Evolutionary conservation across 2,888 invertebrate species (phyloP), one percentile per base, ranked within the genome.

Genomic region (Uloborus plumipes): DNA sequence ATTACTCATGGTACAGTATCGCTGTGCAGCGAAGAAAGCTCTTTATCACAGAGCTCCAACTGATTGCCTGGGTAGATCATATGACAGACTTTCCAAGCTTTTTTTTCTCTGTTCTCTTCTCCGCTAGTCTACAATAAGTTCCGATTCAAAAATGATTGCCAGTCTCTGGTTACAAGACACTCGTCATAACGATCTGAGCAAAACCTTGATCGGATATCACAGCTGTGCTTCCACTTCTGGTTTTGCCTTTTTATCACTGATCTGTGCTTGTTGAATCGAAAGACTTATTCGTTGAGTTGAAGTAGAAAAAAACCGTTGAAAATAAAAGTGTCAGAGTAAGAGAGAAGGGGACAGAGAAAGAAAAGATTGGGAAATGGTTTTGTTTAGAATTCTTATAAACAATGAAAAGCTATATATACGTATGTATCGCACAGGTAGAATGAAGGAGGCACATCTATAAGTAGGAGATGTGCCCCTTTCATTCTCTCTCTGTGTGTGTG

Each of bases 91-190:
- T 22, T 13, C 20, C 13, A 58, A 11, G 4, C n/a, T 18, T 58
- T 16, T 58, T 18, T n/a, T n/a, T n/a, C n/a, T 58, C 18, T 15
- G 6, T 13, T 61, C 31, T 62, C n/a, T 69, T 69, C 58, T 55
- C 16, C 50, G 58, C 59, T 22, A 20, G 53, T 4, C 53, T 59
- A 62, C 73, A 80, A 73, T 73, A 65, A 67, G 62, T 77, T 66
- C 49, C 73, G 61, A 64, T 80, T 80, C 79, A 67, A 59, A 67
- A 67, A 80, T 80, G 79, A 80, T 80, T 80, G 73, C 67, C 55
- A 62, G 22, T 80, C 79, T 80, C 79, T 58, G 15, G 55, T 80
- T 80, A 39, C 79, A 18, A 31, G n/a, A n/a, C 31, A 61, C 59
- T 66, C 67, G 67, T 80, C 73, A 80, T 80, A 80, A 80, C 79